Evolutionary conservation across 1,140 invertebrate genomes (phyloP).

Genomic region (Brachionus paranguensis): DNA sequence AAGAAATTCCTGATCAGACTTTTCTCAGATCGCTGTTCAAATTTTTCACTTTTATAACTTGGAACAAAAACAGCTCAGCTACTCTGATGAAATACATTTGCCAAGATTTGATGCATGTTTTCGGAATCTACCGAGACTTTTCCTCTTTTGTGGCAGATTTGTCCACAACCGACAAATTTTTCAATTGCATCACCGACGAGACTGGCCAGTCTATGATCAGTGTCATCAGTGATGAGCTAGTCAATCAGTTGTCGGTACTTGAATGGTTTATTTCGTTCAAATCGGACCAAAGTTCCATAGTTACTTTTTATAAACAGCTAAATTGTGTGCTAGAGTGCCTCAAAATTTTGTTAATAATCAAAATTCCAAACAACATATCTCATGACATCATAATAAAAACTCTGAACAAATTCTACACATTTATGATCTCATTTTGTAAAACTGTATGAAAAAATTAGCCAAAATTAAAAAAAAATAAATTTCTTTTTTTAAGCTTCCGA

Average conservation of each 20-base stretch:
- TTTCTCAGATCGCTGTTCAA: constrained; percentile 31
- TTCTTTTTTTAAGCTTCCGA: neutral
- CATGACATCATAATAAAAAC: constrained; percentile 14
- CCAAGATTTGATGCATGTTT: constrained; percentile 25
- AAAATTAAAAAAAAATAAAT: too few species aligned
- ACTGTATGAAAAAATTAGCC: neutral
- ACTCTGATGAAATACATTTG: constrained; percentile 35
- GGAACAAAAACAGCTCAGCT: constrained; percentile 38
- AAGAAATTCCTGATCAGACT: neutral
- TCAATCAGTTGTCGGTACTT: neutral
- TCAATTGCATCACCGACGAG: constrained; percentile 7
- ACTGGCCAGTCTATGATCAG: neutral
- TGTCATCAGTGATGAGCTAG: constrained; percentile 25
- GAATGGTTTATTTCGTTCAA: constrained; percentile 40
- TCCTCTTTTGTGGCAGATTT: constrained; percentile 1
- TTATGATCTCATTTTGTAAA: constrained; percentile 36
- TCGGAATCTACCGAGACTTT: neutral
- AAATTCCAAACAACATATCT: neutral
- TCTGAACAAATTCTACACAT: neutral
- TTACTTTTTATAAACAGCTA: constrained; percentile 23
- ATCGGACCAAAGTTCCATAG: constrained; percentile 9
- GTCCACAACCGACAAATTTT: constrained; percentile 9
- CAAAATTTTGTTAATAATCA: constrained; percentile 5
- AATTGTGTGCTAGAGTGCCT: constrained; percentile 15
- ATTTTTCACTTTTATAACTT: constrained; percentile 38